phyloP scores from a whole-genome alignment of 2,888 invertebrate genomes.

The Phytoseiulus persimilis region DNA sequence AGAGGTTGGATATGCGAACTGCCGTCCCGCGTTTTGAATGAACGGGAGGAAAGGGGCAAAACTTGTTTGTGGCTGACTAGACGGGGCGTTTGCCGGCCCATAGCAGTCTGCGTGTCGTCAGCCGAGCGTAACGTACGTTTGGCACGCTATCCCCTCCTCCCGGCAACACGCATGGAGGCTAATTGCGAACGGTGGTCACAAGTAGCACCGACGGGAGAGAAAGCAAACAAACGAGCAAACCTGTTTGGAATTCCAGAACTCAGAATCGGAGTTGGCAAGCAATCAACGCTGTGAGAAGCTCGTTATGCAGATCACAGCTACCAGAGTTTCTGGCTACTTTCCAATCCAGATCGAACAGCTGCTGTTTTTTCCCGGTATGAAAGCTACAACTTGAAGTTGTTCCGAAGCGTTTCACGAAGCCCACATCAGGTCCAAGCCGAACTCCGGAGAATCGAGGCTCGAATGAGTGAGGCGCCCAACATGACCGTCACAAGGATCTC shows the following conservation, averaged over 20 bases:
- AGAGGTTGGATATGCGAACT: not conserved
- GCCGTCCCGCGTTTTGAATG: not conserved
- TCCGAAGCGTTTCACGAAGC: no score
- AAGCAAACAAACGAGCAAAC: not conserved
- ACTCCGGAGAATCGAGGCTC: no score
- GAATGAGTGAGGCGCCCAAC: no score
- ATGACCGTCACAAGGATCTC: no score
- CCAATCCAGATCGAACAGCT: not conserved
- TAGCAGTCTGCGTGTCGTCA: not conserved
- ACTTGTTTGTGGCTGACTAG: not conserved
- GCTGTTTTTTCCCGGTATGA: no score
- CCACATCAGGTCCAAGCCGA: no score
- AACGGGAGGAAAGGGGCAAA: not conserved
- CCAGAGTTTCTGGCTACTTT: no score
- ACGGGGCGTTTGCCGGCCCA: not conserved
- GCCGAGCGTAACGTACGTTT: not conserved
- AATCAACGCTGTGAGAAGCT: not conserved
- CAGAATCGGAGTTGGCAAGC: not conserved
- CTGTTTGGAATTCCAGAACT: not conserved
- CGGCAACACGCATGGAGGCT: not conserved
- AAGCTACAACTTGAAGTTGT: no score
- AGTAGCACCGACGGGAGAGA: not conserved
- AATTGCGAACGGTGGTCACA: not conserved
- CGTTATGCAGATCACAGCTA: not conserved
- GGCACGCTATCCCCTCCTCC: not conserved